Evolutionary conservation across 2,888 invertebrate genomes (phyloP), one percentile per base, ranked within the genome.

Genomic region (Epicampocera succincta): DNA sequence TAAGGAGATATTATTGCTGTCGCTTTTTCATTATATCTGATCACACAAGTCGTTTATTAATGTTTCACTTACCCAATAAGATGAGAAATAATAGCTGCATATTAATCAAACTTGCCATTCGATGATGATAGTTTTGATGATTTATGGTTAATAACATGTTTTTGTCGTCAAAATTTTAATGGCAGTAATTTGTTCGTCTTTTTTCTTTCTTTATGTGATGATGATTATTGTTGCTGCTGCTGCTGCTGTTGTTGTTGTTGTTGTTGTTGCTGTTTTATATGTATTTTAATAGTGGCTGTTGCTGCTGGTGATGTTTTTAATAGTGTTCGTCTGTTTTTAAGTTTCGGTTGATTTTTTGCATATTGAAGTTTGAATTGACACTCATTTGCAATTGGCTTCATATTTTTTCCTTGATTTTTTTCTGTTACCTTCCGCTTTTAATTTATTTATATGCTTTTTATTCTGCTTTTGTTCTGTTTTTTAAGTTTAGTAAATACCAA

Each of bases 41-140:
- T 5, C 17, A 56, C 3, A 13, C 33, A 46, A 3, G 11, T 60
- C 46, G 42, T 42, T 72, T 65, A 33, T 63, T 46, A 54, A 13
- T 48, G 38, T 74, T 74, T 61, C 56, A 82, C 82, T 82, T 82
- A 82, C 82, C 82, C 82, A 82, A 60, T 71, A 82, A 66, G 58
- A 82, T 82, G 82, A 82, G 82, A 71, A 82, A 78, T 65, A 82
- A 71, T 78, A 82, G 77, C 78, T 82, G 78, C 78, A 82, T 78
- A 78, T 82, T 82, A 82, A 82, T 82, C 78, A 82, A 78, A 74
- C 74, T 71, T 71, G 78, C 82, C 61, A 82, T 75, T 15, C 82
- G 82, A 71, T 82, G 82, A 78, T 82, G 74, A 71, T 74, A 74
- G 74, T 71, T 66, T 63, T 61, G 63, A 61, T 79, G 78, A 79